phyloP scores from a whole-genome alignment of 1,140 invertebrate genomes.

The Drosophila dunni region DNA sequence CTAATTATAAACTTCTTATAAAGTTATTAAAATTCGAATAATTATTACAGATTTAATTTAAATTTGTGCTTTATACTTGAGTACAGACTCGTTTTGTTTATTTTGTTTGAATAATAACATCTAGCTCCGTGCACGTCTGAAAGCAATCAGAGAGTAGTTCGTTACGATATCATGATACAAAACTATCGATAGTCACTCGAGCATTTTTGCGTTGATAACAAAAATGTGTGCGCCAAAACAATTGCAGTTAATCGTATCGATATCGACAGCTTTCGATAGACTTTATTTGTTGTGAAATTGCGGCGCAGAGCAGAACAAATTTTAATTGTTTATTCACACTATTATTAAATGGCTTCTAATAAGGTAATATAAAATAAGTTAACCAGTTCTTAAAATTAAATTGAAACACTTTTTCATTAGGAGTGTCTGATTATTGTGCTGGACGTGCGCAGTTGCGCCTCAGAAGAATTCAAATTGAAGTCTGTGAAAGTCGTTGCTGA shows the following conservation, averaged over 20 bases:
- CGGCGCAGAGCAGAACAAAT: constrained; percentile 21
- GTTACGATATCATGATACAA: not conserved
- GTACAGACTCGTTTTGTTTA: not conserved
- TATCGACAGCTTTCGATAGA: constrained; percentile 11
- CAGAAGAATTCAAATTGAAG: constrained; percentile 71
- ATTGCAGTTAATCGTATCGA: not conserved
- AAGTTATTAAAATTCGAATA: not conserved
- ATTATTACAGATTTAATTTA: not conserved
- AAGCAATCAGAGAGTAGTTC: too few species aligned
- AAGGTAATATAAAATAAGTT: constrained; percentile 38
- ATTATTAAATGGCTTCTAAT: constrained; percentile 53
- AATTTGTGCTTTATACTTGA: not conserved
- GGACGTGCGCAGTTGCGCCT: constrained; percentile 57
- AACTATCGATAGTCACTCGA: not conserved
- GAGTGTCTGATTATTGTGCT: constrained; percentile 64
- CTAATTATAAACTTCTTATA: constrained; percentile 1
- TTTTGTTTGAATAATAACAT: too few species aligned
- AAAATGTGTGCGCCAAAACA: not conserved
- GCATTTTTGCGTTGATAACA: not conserved
- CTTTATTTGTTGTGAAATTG: constrained; percentile 65
- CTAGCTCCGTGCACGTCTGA: not conserved
- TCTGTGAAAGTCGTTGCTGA: constrained; percentile 63
- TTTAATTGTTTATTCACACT: not conserved
- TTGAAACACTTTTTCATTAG: constrained; percentile 22
- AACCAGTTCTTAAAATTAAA: not conserved